Evolutionary conservation across 2,888 invertebrate species (phyloP).

Genomic region (Agrenia bidenticulata): DNA sequence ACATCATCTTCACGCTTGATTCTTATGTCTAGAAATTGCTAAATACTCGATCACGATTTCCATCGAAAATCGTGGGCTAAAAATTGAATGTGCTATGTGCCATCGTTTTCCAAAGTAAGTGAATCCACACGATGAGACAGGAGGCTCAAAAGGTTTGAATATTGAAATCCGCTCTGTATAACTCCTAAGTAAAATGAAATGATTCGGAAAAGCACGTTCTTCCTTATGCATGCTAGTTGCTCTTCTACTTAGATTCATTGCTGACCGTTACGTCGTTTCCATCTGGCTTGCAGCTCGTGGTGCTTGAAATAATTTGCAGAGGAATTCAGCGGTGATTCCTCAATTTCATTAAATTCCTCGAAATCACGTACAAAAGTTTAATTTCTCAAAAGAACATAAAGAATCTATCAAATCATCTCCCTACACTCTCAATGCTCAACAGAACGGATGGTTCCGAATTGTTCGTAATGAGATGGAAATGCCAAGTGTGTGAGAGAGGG

Average conservation of each 20-base stretch:
- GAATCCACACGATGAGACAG: slow-evolving; percentile 5
- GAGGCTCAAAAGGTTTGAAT: no score
- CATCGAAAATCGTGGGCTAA: background rate
- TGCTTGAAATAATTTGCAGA: background rate
- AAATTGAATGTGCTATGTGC: slow-evolving; percentile 8
- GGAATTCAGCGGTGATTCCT: background rate
- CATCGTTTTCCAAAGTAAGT: background rate
- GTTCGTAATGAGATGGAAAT: no score
- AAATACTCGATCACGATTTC: slow-evolving; percentile 7
- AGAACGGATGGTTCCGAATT: no score
- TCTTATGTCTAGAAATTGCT: background rate
- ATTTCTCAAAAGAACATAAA: background rate
- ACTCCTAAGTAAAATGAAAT: background rate
- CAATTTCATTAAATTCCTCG: background rate
- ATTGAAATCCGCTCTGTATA: no score
- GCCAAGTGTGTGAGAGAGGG: no score
- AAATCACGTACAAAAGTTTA: slow-evolving; percentile 8
- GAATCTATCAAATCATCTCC: slow-evolving; percentile 8
- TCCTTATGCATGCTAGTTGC: background rate
- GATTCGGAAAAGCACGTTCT: slow-evolving; percentile 12
- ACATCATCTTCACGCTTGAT: no score
- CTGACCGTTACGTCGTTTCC: slow-evolving; percentile 5
- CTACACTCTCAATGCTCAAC: no score
- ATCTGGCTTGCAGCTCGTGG: no score
- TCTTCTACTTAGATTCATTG: background rate